Evolutionary conservation across 2,113 vertebrate genomes (phyloP).

Genomic region (Psephotus haematonotus): DNA sequence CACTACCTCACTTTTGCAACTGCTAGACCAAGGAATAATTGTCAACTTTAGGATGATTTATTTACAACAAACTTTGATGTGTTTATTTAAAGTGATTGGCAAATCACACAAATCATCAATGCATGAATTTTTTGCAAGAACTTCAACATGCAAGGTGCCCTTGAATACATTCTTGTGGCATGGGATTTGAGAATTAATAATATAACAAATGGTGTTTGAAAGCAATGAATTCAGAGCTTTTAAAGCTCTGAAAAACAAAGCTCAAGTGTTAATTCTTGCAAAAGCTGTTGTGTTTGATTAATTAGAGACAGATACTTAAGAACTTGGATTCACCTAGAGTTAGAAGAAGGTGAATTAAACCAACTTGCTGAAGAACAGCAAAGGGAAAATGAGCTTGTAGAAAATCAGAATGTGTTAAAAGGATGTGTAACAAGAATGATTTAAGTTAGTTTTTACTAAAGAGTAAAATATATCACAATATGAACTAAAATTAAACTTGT

Average conservation of each 20-base stretch:
- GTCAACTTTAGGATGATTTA: background rate
- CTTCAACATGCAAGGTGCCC: background rate
- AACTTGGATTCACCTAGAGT: background rate
- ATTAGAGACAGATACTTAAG: background rate
- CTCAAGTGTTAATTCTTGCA: background rate
- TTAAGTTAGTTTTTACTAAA: background rate
- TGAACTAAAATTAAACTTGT: background rate
- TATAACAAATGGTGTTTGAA: background rate
- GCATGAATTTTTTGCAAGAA: background rate
- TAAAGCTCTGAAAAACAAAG: background rate
- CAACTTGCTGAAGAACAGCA: background rate
- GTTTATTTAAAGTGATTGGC: background rate
- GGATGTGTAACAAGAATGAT: background rate
- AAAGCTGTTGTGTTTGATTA: background rate
- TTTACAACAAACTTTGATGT: background rate
- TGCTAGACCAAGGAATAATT: background rate
- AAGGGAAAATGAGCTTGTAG: background rate
- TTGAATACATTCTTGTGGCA: background rate
- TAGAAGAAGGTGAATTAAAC: background rate
- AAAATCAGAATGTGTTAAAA: background rate
- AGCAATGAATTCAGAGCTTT: background rate
- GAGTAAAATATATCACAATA: background rate
- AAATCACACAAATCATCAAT: background rate
- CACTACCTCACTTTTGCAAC: background rate
- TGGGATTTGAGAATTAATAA: background rate